Base-by-base conservation (phyloP, 2,113 vertebrate species). In the Neotoma lepida region DNA sequence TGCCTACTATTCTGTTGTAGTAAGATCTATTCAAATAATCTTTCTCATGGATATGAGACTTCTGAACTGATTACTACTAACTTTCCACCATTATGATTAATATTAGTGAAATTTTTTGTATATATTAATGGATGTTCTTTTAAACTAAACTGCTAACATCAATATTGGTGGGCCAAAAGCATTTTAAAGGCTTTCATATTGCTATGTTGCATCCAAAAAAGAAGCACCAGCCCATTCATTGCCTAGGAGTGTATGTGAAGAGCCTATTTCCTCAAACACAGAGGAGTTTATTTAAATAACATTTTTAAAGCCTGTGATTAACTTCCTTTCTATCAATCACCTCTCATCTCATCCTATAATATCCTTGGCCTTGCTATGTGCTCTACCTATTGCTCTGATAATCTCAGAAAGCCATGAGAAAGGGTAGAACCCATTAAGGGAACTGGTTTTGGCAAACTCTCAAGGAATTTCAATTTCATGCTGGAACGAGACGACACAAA, bases 391-490 rank as follows among this genome's bases (percentile, higher is more conserved):
- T 89, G 91, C 41, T 91, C 80, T 95, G 46, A 49, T 95, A 77
- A 56, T 90, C 76, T 96, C 81, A 88, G 88, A 91, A 91, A 71
- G 41, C 77, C 61, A 33, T 0, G 0, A 90, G n/a, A 64, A 80
- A 78, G 33, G 94, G 20, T 66, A 85, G 96, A 86, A 61, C 81
- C 76, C 92, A 91, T 71, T 93, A 14, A 0, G 86, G 10, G 54
- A 93, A 89, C 73, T 95, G 80, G n/a, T 58, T 95, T 86, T 95
- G 66, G 87, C 41, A 95, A 64, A 88, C 85, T 71, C 84, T 95
- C 63, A 95, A 82, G n/a, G 88, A 94, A 97, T 96, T 80, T 93
- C 81, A 94, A 9, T 20, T 97, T 96, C 96, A 86, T 90, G 94
- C 49, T 94, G 86, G 85, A 93, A 94, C 17, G 51, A 92, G 89